Evolutionary conservation across 2,888 invertebrate genomes (phyloP), one percentile per base, ranked within the genome.

Genomic region (Drosophila stalkeri): DNA sequence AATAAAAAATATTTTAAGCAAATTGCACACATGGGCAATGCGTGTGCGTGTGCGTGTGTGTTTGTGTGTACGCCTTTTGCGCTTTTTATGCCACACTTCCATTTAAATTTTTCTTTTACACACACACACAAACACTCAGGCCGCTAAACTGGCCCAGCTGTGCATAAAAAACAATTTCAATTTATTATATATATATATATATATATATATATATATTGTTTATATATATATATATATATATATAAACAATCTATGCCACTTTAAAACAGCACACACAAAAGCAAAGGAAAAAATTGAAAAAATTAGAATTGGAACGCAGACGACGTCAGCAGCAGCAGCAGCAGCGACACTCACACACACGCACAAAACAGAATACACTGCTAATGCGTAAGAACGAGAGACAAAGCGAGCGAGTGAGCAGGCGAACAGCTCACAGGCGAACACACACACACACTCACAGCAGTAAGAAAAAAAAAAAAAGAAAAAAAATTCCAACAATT

Each of bases 101-200:
- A 60, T 75, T 62, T 56, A 6, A 37, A 49, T 77, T 64, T 59
- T 59, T 66, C 49, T 23, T 52, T 52, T 52, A 51, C 64, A 41
- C 39, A 61, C 47, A 39, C 20, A 39, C 27, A 6, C 14, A 44
- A 27, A 55, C 43, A 64, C 44, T 41, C 41, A 39, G 37, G 23
- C 12, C 43, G 11, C 46, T 39, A 39, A 65, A 49, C 56, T 57
- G 23, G 41, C 47, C 46, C 77, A 77, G 77, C 77, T 80, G 77
- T 80, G 81, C 73, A 72, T 69, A 61, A 66, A 71, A 74, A 72
- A 62, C 64, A 67, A 55, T 80, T 79, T 78, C 46, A 70, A 74
- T 80, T 81, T 81, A 80, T 80, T 81, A 78, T 81, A 81, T 81
- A n/a, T n/a, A n/a, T n/a, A n/a, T n/a, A n/a, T n/a, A n/a, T n/a